Evolutionary conservation across 1,140 invertebrate genomes (phyloP).

Genomic region (Copidosoma floridanum): DNA sequence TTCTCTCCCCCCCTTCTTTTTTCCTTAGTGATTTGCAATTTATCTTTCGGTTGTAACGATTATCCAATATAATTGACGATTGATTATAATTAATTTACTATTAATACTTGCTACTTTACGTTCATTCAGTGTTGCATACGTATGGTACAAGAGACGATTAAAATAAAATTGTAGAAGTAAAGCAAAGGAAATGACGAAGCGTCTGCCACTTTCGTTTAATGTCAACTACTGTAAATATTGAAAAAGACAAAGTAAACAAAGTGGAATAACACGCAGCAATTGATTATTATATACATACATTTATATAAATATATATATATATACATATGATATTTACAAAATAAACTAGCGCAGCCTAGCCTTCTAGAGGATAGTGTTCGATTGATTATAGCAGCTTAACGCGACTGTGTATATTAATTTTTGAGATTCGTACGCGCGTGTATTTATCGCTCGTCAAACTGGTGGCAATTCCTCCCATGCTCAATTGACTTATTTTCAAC

Average conservation of each 20-base stretch:
- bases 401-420: slow-evolving; percentile 29
- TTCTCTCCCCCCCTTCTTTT: slow-evolving; percentile 5
- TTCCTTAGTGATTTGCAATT: slow-evolving; percentile 11
- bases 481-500: slow-evolving; percentile 22
- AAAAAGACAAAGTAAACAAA: too few relatives aligned
- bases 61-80: slow-evolving; percentile 12
- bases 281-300: slow-evolving; percentile 7
- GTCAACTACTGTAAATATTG: slow-evolving; percentile 43
- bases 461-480: slow-evolving; percentile 24
- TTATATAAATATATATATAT: slow-evolving; percentile 21
- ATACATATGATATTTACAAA: too few relatives aligned
- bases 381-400: slow-evolving; percentile 24
- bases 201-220: slow-evolving; percentile 28
- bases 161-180: slow-evolving; percentile 18
- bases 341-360: slow-evolving; percentile 26
- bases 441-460: slow-evolving; percentile 13
- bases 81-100: slow-evolving; percentile 23
- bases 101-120: slow-evolving; percentile 22
- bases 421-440: slow-evolving; percentile 13
- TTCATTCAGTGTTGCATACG: slow-evolving; percentile 29
- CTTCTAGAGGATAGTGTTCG: slow-evolving; percentile 24
- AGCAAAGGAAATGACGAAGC: slow-evolving; percentile 19
- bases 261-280: slow-evolving; percentile 28
- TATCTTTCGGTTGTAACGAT: slow-evolving; percentile 21
- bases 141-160: slow-evolving; percentile 29